Evolutionary conservation across 1,140 invertebrate genomes (phyloP), one percentile per base, ranked within the genome.

Genomic region (Vollenhovia emeryi): DNA sequence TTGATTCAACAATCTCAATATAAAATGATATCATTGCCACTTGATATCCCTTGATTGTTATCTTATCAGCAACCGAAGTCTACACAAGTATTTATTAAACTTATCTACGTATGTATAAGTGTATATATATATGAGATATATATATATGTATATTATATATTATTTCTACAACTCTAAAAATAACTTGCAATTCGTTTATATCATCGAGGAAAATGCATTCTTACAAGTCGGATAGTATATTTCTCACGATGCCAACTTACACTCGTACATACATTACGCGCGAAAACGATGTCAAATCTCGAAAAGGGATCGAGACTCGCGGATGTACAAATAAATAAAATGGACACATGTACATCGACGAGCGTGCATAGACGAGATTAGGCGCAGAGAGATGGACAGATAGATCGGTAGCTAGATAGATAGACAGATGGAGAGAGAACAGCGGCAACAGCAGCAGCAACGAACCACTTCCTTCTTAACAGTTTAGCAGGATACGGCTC

Each of bases 391-490:
- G 43, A 75, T 15, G 36, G n/a, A 66, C 24, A 89, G 76, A 84
- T 60, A 84, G 83, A 82, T 82, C 66, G 40, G 66, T 82, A 57
- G 66, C 36, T 82, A 78, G 71, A 60, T 48, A 79, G 78, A 85
- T 55, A 78, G 76, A 84, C 64, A 66, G 66, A 80, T 78, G 75
- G 83, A 87, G 87, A 86, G 86, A 82, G 83, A 80, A 68, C 83
- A 85, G 62, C 84, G 85, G 78, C 78, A 80, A 71, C 78, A 71
- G 78, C 64, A 89, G 84, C 89, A 88, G 86, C 94, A 95, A 95
- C 95, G 94, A 95, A 94, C 92, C 92, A 95, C 94, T 95, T 95
- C 95, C 95, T 95, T 95, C 95, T 95, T 95, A 95, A 94, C 95
- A 93, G 93, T 95, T 94, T 95, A 95, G 94, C 95, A 95, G 95